Evolutionary conservation across 2,113 vertebrate genomes (phyloP).

Genomic region (Poeciliopsis turrubarensis): DNA sequence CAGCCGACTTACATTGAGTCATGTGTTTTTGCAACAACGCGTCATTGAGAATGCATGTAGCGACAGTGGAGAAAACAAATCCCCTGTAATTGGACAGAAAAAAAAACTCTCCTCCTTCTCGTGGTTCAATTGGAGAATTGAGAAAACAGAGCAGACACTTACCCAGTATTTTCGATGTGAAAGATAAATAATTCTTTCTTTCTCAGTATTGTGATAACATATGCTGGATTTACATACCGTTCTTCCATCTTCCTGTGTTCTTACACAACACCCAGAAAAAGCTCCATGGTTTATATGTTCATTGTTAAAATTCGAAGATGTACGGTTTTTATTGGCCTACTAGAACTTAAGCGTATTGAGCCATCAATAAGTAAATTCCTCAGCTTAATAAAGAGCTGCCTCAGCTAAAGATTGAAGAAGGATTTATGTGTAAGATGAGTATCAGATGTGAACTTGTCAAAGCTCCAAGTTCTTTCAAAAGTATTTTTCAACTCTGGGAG

Average conservation of each 20-base stretch:
- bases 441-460: conserved; percentile 39
- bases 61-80: background rate
- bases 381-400: conserved; percentile 1
- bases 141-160: background rate
- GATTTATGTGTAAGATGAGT: conserved; percentile 18
- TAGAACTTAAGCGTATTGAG: background rate
- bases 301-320: background rate
- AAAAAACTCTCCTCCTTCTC: background rate
- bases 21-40: background rate
- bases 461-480: conserved; percentile 6
- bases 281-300: background rate
- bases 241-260: background rate
- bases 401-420: background rate
- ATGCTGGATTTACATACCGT: background rate
- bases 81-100: background rate
- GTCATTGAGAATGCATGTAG: too few species aligned
- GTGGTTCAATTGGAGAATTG: background rate
- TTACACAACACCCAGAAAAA: background rate
- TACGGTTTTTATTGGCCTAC: background rate
- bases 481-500: conserved; percentile 4
- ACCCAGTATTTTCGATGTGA: background rate
- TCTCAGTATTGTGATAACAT: background rate
- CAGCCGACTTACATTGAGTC: too few species aligned
- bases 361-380: conserved; percentile 3
- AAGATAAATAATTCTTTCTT: background rate